These are phyloP conservation scores for Gallinago nigripennis DNA, from an alignment of 2,797 vertebrate species.

Conservation along the genomic window DNA sequence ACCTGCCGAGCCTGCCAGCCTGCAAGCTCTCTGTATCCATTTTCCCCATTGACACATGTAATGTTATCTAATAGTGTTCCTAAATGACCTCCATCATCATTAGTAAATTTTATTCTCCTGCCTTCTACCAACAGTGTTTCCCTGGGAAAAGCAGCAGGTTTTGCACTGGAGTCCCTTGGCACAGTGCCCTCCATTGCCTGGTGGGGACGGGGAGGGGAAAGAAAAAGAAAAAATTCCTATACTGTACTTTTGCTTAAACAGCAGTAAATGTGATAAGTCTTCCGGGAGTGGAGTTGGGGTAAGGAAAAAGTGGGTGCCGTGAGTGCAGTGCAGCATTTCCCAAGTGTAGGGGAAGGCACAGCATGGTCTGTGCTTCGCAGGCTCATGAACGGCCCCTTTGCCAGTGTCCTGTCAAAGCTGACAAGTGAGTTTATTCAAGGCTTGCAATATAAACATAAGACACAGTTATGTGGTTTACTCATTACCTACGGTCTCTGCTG, in stretches of 20 bases:
- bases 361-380: accelerated
- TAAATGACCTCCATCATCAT: conserved; percentile 12
- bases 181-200: conserved; percentile 21
- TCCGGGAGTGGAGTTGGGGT: accelerated
- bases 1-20: background rate
- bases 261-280: background rate
- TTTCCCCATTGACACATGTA: background rate
- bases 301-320: accelerated
- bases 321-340: accelerated
- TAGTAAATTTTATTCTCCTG: background rate
- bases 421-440: conserved; percentile 19
- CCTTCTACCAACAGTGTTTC: background rate
- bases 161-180: conserved; percentile 5
- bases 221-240: background rate
- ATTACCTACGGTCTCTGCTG: background rate
- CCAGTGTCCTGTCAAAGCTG: background rate
- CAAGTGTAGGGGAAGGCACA: accelerated
- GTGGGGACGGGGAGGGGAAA: background rate
- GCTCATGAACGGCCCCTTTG: accelerated
- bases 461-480: background rate
- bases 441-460: background rate
- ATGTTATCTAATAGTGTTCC: background rate
- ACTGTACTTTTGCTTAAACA: background rate
- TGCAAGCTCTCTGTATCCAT: background rate
- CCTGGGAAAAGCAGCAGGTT: conserved; percentile 16